Conservation (phyloP, 2,888 invertebrate genomes). For the Lithophane semibrunnea region DNA sequence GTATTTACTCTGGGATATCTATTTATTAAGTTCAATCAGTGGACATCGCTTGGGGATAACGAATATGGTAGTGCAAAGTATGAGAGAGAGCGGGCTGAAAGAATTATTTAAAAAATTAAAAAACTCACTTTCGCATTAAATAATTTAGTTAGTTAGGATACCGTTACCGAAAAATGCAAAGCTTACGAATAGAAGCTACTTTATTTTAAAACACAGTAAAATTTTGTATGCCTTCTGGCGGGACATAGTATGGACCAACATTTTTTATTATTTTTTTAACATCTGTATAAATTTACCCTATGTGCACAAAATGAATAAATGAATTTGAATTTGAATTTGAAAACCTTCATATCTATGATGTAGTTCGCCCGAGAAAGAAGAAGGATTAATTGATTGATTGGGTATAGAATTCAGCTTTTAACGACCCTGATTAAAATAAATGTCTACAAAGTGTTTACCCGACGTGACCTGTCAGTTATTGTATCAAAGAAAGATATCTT, state of each 20-base stretch:
- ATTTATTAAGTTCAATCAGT: constrained; percentile 87
- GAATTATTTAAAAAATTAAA: neutral
- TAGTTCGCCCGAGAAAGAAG: too few relatives aligned
- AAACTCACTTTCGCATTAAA: too few relatives aligned
- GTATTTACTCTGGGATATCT: constrained; percentile 76
- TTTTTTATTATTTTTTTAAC: too few relatives aligned
- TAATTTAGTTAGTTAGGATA: too few relatives aligned
- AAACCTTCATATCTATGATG: neutral
- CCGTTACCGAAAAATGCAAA: neutral
- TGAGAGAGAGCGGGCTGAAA: constrained; percentile 54
- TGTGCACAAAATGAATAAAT: too few relatives aligned
- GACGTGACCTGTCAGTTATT: neutral
- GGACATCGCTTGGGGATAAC: constrained; percentile 80
- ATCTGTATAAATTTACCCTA: too few relatives aligned
- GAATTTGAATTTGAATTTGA: too few relatives aligned
- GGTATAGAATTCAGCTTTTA: neutral
- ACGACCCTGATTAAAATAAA: neutral
- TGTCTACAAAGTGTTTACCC: neutral
- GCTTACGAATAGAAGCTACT: neutral
- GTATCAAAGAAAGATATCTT: too few relatives aligned
- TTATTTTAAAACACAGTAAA: neutral
- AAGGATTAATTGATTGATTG: too few relatives aligned
- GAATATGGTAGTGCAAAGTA: constrained; percentile 61
- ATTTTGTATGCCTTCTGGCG: too few relatives aligned
- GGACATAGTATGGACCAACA: too few relatives aligned